phyloP scores from a whole-genome alignment of 2,888 invertebrate genomes.

The Boloria selene region DNA sequence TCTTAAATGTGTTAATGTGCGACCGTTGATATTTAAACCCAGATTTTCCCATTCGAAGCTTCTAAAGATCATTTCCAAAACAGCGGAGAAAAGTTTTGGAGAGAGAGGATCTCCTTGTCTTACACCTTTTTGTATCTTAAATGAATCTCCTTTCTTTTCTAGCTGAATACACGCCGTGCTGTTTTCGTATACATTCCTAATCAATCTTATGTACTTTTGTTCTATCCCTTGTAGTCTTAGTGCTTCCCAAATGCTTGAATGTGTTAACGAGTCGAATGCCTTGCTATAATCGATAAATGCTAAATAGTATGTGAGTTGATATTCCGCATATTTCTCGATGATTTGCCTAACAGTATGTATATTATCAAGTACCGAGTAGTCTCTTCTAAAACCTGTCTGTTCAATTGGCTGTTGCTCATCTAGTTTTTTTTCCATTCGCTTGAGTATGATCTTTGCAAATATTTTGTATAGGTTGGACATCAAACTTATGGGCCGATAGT shows the following conservation, averaged over 20 bases:
- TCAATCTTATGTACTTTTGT: not conserved
- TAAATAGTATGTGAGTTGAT: not conserved
- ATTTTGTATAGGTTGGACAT: not conserved
- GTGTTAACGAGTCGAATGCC: not conserved
- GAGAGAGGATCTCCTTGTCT: constrained; percentile 6
- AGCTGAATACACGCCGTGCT: not conserved
- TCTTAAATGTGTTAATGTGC: no score
- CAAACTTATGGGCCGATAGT: not conserved
- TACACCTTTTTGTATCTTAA: not conserved
- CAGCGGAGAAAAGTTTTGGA: not conserved
- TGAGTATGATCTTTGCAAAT: not conserved
- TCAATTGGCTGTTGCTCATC: not conserved
- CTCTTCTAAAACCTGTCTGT: not conserved
- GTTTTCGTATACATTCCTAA: not conserved
- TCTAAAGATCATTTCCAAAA: not conserved
- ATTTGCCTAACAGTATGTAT: not conserved
- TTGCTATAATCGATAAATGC: not conserved
- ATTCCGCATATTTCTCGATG: not conserved
- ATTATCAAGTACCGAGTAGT: not conserved
- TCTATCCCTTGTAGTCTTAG: not conserved
- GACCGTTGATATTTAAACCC: no score
- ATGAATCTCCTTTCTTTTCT: not conserved
- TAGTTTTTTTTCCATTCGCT: no score
- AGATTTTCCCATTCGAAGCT: no score
- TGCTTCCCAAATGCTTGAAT: not conserved